Percentiles rank a stretch among this genome's conserved stretches.
Evolutionary conservation across 1,140 invertebrate species (phyloP).

Genomic region (Pentalonia nigronervosa): DNA sequence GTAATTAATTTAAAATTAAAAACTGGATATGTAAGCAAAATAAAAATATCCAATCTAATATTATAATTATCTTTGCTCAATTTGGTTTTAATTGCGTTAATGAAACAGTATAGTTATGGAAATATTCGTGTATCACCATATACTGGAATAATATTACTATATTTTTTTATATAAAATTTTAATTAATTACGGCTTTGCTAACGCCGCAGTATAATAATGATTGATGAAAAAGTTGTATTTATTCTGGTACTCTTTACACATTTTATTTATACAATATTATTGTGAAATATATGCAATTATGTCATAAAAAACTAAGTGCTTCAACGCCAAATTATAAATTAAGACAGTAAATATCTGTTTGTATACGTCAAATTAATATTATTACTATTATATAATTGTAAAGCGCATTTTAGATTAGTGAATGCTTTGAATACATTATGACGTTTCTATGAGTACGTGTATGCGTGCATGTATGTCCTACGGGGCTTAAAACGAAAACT

Average conservation of each 20-base stretch:
- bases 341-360: background rate
- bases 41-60: background rate
- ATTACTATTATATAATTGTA: background rate
- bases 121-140: background rate
- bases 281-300: background rate
- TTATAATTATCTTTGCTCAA: background rate
- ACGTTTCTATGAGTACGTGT: background rate
- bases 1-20: background rate
- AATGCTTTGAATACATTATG: background rate
- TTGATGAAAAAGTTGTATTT: slow-evolving; percentile 1
- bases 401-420: background rate
- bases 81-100: background rate
- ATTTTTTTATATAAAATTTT: background rate
- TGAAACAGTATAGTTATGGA: background rate
- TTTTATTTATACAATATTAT: background rate
- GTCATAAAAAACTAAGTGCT: background rate
- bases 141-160: background rate
- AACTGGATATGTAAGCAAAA: background rate
- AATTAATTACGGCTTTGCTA: background rate
- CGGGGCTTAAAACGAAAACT: background rate
- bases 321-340: background rate
- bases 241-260: background rate
- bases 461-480: background rate
- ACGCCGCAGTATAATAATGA: background rate
- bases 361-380: background rate